These are phyloP conservation scores for Enteromius viviparus DNA, from an alignment of 2,797 vertebrate species.

Conservation along the genomic window DNA sequence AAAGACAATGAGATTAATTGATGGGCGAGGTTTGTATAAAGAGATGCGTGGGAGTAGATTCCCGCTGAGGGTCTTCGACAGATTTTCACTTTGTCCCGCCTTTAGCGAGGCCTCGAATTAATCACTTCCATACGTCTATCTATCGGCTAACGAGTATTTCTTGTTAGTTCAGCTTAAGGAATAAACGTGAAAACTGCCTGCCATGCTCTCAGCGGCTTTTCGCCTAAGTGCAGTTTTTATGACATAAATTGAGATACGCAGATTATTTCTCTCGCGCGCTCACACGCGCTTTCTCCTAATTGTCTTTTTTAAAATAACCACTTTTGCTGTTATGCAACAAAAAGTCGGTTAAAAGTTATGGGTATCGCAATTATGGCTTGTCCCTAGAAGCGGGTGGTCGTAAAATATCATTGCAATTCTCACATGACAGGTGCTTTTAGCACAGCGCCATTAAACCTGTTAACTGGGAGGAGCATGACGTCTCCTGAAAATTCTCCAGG, in stretches of 20 bases:
- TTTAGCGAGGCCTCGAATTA: constrained; percentile 6
- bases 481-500: constrained; percentile 15
- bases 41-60: constrained; percentile 13
- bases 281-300: constrained; percentile 53
- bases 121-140: background rate
- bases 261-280: background rate
- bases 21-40: constrained; percentile 36
- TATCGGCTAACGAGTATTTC: background rate
- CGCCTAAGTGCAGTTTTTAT: constrained; percentile 66
- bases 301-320: constrained; percentile 66
- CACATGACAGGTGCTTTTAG: constrained; percentile 70
- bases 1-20: constrained; percentile 47
- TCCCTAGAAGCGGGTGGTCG: constrained; percentile 66
- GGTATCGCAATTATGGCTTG: constrained; percentile 66
- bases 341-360: constrained; percentile 68
- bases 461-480: constrained; percentile 51
- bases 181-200: background rate
- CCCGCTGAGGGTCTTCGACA: background rate
- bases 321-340: constrained; percentile 65
- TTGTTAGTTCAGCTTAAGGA: background rate
- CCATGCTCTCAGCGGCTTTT: constrained; percentile 53
- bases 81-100: background rate
- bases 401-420: constrained; percentile 72
- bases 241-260: constrained; percentile 58
- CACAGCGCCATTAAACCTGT: constrained; percentile 67